Percentiles rank a stretch among this genome's conserved stretches.
Evolutionary conservation across 2,113 vertebrate species (phyloP).

Genomic region (Malaclemys terrapin): DNA sequence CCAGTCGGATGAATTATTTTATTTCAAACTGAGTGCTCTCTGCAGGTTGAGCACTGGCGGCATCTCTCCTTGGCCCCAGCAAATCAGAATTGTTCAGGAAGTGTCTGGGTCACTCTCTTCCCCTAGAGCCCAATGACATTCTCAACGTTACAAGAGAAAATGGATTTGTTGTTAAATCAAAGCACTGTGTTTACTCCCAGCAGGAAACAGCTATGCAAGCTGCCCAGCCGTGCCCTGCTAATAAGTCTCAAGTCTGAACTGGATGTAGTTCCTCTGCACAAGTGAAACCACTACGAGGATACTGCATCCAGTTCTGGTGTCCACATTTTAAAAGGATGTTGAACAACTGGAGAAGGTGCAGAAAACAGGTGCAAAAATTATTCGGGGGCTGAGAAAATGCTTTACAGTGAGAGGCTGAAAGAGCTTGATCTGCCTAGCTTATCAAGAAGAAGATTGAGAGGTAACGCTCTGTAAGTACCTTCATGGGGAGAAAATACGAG

Average conservation of each 20-base stretch:
- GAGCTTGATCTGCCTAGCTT: background rate
- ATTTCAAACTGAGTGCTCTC: background rate
- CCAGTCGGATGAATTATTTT: background rate
- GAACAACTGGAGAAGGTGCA: background rate
- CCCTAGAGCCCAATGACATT: background rate
- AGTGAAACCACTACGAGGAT: rapidly evolving
- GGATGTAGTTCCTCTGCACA: rapidly evolving
- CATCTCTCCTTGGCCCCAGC: background rate
- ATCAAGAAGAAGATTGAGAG: background rate
- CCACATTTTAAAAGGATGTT: background rate
- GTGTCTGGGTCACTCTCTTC: background rate
- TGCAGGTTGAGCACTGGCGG: background rate
- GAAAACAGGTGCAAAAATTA: rapidly evolving
- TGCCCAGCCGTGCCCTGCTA: background rate
- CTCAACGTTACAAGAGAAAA: background rate
- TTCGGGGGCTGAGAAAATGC: background rate
- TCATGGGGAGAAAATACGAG: background rate
- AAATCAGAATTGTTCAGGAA: background rate
- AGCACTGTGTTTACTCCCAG: no score
- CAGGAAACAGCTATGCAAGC: background rate
- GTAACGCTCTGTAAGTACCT: rapidly evolving
- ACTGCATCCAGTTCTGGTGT: background rate
- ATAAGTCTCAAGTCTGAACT: background rate
- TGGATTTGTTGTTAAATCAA: rapidly evolving
- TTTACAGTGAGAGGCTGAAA: rapidly evolving